Base-by-base conservation (phyloP, 2,797 vertebrate genomes). In the Sebastes matsubarae region DNA sequence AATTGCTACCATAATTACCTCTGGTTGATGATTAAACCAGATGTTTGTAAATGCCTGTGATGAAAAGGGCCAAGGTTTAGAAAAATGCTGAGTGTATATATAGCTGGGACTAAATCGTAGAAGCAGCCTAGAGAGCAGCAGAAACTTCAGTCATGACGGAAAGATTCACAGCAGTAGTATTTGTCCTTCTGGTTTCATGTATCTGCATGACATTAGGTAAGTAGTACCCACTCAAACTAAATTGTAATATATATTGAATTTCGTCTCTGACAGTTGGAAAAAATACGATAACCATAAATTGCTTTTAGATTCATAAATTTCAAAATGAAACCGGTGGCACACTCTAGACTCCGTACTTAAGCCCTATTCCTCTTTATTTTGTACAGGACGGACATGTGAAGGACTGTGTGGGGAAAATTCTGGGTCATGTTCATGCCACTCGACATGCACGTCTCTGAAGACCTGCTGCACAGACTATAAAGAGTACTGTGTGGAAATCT, bases 371-470 rank as follows among this genome's bases (percentile, higher is more conserved):
- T 36, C 3, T 20, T 67, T 58, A 8, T 55, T 58, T 59, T 52
- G 16, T 6, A 76, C 88, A 99, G 98, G 93, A 71, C 90, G 92
- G 76, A 89, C 95, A 2, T 99, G 98, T 70, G 92, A 96, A 72
- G 50, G 82, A 6, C 90, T 10, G 3, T 99, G 98, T 85, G 97
- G 97, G 3, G 0, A 83, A 27, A 80, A 10, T 46, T 38, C 90
- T 0, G 22, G 11, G 8, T 30, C n/a, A 0, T 99, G 98, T 66
- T 99, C 98, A 1, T 99, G 98, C 87, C 96, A 96, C n/a, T 73
- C 93, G 0, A 97, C 96, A 0, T 99, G 98, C 72, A 76, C 61
- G 0, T 94, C 95, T 59, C 93, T 99, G 59, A 52, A 60, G 29
- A 92, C 1, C 68, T 99, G 98, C 94, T 99, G 98, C 42, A 0